Percentiles rank a stretch among this genome's conserved stretches.
Conservation (phyloP, 2,797 vertebrate species). For the Chanos chanos region DNA sequence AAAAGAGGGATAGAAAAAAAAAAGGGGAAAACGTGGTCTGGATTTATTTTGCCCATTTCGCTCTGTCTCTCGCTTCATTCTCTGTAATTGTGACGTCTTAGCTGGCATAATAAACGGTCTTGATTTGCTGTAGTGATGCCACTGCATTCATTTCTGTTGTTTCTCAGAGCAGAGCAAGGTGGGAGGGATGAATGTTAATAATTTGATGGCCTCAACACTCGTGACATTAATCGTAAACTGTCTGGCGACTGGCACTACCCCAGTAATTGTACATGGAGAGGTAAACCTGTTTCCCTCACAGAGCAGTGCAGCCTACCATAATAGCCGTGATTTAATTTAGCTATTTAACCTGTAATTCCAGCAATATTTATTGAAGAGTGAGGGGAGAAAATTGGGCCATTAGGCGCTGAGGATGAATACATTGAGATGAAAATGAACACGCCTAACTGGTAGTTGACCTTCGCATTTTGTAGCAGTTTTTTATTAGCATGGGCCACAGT, state of each 20-base stretch:
- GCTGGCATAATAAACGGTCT: slow-evolving; percentile 34
- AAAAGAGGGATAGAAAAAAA: slow-evolving; percentile 2
- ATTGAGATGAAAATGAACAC: slow-evolving; percentile 98
- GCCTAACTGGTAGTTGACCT: slow-evolving; percentile 99
- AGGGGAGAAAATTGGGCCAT: slow-evolving; percentile 97
- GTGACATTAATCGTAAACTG: slow-evolving; percentile 79
- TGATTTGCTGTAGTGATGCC: slow-evolving; percentile 21
- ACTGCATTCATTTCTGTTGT: slow-evolving; percentile 36
- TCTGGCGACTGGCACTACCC: slow-evolving; percentile 75
- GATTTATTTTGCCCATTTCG: no score
- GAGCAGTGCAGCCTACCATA: slow-evolving; percentile 78
- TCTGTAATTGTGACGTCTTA: no score
- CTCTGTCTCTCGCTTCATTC: no score
- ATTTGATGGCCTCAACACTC: slow-evolving; percentile 62
- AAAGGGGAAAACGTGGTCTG: not conserved
- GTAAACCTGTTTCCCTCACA: slow-evolving; percentile 77
- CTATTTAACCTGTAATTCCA: slow-evolving; percentile 99
- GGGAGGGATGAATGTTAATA: slow-evolving; percentile 44
- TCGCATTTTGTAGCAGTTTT: slow-evolving; percentile 86
- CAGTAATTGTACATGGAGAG: slow-evolving; percentile 89
- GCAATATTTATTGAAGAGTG: slow-evolving; percentile 98
- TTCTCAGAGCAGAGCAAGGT: slow-evolving; percentile 30
- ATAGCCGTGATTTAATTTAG: slow-evolving; percentile 99
- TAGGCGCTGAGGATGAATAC: slow-evolving; percentile 97
- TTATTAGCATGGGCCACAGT: slow-evolving; percentile 91